Conservation (phyloP, 2,797 vertebrate genomes). For the Glossophaga mutica region DNA sequence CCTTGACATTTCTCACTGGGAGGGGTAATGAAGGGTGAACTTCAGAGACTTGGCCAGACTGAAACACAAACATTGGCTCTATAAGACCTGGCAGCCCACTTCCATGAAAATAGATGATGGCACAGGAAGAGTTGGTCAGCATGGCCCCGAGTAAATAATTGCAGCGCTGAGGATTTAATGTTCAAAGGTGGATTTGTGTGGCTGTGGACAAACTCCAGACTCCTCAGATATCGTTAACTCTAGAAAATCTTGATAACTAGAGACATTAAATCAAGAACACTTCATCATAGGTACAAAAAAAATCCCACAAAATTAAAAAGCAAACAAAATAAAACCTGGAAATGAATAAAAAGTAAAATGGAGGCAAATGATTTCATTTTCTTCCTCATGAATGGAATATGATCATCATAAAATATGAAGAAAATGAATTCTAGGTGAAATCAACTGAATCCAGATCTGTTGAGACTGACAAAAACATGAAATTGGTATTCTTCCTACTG, state of each 20-base stretch:
- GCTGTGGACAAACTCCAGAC: not conserved
- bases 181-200: conserved; percentile 14
- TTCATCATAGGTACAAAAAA: not conserved
- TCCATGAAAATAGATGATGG: not conserved
- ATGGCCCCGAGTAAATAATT: not conserved
- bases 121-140: not conserved
- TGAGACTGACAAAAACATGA: not conserved
- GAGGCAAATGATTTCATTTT: conserved; percentile 1
- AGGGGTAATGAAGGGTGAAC: conserved; percentile 24
- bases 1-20: conserved; percentile 39
- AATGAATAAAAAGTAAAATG: conserved; percentile 1
- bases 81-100: not conserved
- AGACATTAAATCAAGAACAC: not conserved
- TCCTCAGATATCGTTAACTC: not conserved
- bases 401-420: not conserved
- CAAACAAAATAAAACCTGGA: not conserved
- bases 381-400: not conserved
- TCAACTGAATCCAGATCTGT: not conserved
- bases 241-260: not conserved
- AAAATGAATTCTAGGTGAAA: conserved; percentile 29
- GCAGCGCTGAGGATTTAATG: conserved; percentile 19
- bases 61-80: not conserved
- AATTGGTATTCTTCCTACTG: not conserved
- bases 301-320: not conserved
- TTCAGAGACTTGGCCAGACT: conserved; percentile 41